Percentiles rank a stretch among this genome's conserved stretches.
These are phyloP conservation scores for Eidolon helvum DNA, from an alignment of 2,113 vertebrate species.

Conservation along the genomic window DNA sequence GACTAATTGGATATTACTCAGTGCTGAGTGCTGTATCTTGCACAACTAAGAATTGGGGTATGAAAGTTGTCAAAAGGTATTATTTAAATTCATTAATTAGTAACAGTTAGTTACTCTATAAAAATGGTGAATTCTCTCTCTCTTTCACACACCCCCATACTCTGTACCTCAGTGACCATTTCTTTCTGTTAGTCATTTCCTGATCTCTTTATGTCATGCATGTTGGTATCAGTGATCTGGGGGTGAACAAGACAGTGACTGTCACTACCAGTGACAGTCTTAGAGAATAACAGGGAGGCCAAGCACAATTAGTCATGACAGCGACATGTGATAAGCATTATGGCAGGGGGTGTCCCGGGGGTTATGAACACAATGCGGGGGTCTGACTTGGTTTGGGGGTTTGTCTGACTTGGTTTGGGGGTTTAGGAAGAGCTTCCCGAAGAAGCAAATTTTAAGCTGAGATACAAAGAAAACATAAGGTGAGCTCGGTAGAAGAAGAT, in stretches of 20 bases:
- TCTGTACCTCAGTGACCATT: not conserved
- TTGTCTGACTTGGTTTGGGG: not conserved
- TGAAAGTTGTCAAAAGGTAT: not conserved
- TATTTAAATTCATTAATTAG: not conserved
- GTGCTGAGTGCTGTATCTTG: not conserved
- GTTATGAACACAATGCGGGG: not conserved
- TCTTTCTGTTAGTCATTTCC: not conserved
- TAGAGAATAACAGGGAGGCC: not conserved
- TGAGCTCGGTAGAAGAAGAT: not conserved
- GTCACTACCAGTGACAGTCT: not conserved
- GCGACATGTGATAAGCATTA: accelerated
- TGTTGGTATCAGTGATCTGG: not conserved
- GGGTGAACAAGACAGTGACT: not conserved
- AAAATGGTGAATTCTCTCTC: not conserved
- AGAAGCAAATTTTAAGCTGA: not conserved
- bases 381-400: not conserved
- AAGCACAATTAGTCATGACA: too few species aligned
- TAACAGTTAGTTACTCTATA: not conserved
- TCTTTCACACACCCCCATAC: not conserved
- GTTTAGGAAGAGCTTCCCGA: not conserved
- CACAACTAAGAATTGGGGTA: not conserved
- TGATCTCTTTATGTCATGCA: not conserved
- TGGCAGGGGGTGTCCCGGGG: too few species aligned
- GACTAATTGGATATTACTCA: not conserved
- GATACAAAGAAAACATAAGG: not conserved